Evolutionary conservation across 1,140 invertebrate species (phyloP), one percentile per base, ranked within the genome.

Genomic region (Laodelphax striatellus): DNA sequence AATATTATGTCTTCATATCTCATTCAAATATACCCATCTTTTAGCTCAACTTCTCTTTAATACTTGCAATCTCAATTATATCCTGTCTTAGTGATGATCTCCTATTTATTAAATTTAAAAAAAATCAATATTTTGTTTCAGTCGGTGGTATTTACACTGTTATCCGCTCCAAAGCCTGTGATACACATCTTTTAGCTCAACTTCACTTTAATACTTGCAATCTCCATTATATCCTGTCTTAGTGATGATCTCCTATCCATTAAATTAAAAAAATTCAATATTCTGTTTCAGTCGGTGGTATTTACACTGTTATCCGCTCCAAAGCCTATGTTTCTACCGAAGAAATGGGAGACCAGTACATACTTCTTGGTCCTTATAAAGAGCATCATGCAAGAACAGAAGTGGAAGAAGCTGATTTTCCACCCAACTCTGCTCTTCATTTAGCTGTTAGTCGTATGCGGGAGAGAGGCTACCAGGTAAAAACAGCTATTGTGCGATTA

Each of bases 131-230:
- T 31, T 63, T 64, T 66, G 71, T 60, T 78, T 77, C 72, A 94
- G 96, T 98, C 70, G 95, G 95, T 34, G 95, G 95, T 52, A 98
- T 98, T 71, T 99, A 99, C 73, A 99, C 97, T 0, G 97, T 99
- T 1, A 97, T 99, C 63, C 80, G 96, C 65, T 97, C 95, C 1
- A 99, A 99, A 77, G 94, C 97, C 5, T 95, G 88, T 70, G 87
- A n/a, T n/a, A n/a, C n/a, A n/a, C n/a, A n/a, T n/a, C n/a, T n/a
- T n/a, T n/a, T n/a, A n/a, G n/a, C n/a, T n/a, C n/a, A n/a, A n/a
- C n/a, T n/a, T n/a, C n/a, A n/a, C n/a, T n/a, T n/a, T n/a, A 28
- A 28, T 4, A 28, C 24, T 28, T n/a, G n/a, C n/a, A 6, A 28
- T 28, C 24, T 28, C 24, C 6, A 6, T 28, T 6, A 28, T 4